These are phyloP conservation scores for Scytalopus superciliaris DNA, from an alignment of 2,113 vertebrate species.

Conservation along the genomic window DNA sequence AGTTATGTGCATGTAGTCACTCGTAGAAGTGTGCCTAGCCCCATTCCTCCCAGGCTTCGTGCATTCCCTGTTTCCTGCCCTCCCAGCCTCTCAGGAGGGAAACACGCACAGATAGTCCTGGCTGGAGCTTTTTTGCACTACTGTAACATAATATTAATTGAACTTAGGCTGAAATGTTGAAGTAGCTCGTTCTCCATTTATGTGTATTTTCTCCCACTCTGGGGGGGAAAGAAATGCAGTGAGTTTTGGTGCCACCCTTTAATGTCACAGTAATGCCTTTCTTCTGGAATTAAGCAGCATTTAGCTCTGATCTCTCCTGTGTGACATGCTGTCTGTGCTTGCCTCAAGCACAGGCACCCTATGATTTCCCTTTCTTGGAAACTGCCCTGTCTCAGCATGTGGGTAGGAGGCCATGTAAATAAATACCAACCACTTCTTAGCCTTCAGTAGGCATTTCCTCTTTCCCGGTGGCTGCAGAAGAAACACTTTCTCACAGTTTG, in stretches of 20 bases:
- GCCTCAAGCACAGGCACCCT: background rate
- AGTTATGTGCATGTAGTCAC: conserved; percentile 54
- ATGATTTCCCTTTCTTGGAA: conserved; percentile 48
- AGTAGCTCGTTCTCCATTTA: background rate
- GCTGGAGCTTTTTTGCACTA: background rate
- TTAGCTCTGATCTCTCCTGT: background rate
- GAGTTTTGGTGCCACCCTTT: background rate
- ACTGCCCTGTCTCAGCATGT: conserved; percentile 15
- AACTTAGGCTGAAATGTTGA: background rate
- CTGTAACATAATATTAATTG: background rate
- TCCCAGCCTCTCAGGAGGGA: background rate
- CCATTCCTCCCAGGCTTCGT: conserved; percentile 51
- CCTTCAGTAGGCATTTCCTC: conserved; percentile 56
- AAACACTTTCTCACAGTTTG: conserved; percentile 57
- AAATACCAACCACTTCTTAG: conserved; percentile 64
- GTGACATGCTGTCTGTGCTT: background rate
- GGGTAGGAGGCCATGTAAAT: conserved; percentile 54
- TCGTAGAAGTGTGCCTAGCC: conserved; percentile 42
- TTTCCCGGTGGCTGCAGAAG: conserved; percentile 53
- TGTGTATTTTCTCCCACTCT: background rate
- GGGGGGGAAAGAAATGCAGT: accelerated
- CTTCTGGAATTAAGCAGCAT: background rate
- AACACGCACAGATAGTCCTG: background rate
- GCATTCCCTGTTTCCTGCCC: conserved; percentile 22
- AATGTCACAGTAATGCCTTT: background rate